Conservation (phyloP, 2,113 vertebrate species). For the Cyanoramphus novaezelandiae region DNA sequence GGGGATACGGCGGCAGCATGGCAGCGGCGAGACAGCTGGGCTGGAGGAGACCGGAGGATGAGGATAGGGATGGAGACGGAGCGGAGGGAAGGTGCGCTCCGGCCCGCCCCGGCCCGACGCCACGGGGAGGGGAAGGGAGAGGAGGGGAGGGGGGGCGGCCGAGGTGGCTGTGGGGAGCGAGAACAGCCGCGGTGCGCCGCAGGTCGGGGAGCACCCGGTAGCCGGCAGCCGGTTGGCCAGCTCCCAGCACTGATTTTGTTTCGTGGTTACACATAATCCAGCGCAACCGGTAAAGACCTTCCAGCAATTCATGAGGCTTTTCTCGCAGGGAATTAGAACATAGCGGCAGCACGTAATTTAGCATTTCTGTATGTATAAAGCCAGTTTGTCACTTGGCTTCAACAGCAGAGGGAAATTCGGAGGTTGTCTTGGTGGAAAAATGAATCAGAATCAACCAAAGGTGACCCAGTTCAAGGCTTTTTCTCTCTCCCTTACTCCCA, state of each 20-base stretch:
- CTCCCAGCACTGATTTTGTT: not conserved
- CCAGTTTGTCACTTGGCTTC: not conserved
- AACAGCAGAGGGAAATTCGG: not conserved
- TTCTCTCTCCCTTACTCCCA: not conserved
- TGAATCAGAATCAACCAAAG: not conserved
- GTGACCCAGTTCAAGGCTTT: not conserved
- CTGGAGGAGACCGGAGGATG: not conserved
- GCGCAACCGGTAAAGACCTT: not conserved
- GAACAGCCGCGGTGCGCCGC: not conserved
- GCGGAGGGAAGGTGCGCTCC: not conserved
- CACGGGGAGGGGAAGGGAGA: not conserved
- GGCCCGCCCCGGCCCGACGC: not conserved
- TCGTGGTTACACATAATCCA: fast-evolving
- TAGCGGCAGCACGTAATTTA: not conserved
- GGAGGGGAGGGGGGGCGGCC: not conserved
- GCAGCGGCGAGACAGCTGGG: not conserved
- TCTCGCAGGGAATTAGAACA: not conserved
- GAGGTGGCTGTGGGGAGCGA: not conserved
- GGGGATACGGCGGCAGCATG: not conserved
- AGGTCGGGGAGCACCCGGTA: not conserved
- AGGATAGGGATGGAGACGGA: not conserved
- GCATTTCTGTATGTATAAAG: not conserved
- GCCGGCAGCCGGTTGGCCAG: not conserved
- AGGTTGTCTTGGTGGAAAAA: not conserved
- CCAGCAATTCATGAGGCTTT: not conserved